Conservation (phyloP, 1,140 invertebrate species). For the Frieseomelitta varia region DNA sequence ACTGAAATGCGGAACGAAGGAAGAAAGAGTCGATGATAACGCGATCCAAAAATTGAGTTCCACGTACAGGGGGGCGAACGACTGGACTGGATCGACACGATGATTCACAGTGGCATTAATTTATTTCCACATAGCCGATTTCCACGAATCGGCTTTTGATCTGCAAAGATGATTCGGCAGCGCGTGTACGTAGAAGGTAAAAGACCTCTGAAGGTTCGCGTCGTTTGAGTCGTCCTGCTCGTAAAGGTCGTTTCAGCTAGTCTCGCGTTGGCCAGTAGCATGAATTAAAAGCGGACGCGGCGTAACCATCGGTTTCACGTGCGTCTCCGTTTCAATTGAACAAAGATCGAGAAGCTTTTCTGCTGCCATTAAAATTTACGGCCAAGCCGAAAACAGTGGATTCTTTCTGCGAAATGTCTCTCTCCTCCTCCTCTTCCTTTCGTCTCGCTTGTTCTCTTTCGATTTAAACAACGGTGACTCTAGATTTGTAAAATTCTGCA, state of each 20-base stretch:
- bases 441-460: not conserved
- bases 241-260: constrained; percentile 51
- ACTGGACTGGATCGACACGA: not conserved
- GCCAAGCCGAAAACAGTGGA: not conserved
- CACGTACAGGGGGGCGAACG: not conserved
- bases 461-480: not conserved
- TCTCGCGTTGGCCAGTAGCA: constrained; percentile 41
- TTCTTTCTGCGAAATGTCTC: not conserved
- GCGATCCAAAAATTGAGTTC: not conserved
- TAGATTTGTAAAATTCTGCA: not conserved
- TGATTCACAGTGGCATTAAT: constrained; percentile 69
- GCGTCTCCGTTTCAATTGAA: not conserved
- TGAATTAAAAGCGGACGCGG: constrained; percentile 26
- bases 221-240: constrained; percentile 39
- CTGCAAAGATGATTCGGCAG: constrained; percentile 73
- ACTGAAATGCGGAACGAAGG: not conserved
- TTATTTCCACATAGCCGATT: constrained; percentile 75
- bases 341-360: not conserved
- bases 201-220: constrained; percentile 15
- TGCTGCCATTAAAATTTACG: not conserved
- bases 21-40: not conserved
- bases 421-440: not conserved
- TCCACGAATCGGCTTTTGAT: constrained; percentile 76
- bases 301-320: not conserved
- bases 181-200: constrained; percentile 41